Conservation (phyloP, 2,888 invertebrate species). For the Mythimna ferrago region DNA sequence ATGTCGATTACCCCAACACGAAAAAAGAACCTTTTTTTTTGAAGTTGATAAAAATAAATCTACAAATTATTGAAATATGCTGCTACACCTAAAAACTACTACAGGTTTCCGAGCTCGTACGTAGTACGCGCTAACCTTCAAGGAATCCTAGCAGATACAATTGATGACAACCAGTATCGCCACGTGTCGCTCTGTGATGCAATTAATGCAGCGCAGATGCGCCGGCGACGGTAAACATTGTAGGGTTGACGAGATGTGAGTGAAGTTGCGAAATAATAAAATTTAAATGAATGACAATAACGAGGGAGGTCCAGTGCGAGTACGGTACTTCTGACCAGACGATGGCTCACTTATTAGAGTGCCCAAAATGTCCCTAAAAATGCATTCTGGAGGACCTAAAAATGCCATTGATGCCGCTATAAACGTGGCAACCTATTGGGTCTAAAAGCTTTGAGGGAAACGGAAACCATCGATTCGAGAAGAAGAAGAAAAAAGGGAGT, state of each 20-base stretch:
- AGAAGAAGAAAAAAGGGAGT: too few relatives aligned
- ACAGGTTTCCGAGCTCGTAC: conserved; percentile 21
- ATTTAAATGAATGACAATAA: not conserved
- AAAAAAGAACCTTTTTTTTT: too few relatives aligned
- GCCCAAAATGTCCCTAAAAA: too few relatives aligned
- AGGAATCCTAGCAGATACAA: conserved; percentile 53
- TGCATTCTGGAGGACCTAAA: too few relatives aligned
- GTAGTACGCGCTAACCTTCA: conserved; percentile 59
- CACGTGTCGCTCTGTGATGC: conserved; percentile 67
- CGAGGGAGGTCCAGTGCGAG: too few relatives aligned
- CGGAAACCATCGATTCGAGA: too few relatives aligned
- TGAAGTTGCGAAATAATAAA: conserved; percentile 5
- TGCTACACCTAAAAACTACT: not conserved
- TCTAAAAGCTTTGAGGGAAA: too few relatives aligned
- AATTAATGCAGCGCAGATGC: conserved; percentile 71
- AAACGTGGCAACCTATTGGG: too few relatives aligned
- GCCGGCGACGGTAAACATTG: conserved; percentile 57
- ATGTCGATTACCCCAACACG: not conserved
- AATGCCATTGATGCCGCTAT: too few relatives aligned
- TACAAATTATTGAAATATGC: not conserved
- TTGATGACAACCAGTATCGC: conserved; percentile 65
- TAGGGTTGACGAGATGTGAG: conserved; percentile 35
- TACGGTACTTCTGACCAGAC: too few relatives aligned
- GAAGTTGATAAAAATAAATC: too few relatives aligned
- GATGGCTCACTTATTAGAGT: too few relatives aligned